phyloP scores from a whole-genome alignment of 2,113 vertebrate species.

The Passer montanus region DNA sequence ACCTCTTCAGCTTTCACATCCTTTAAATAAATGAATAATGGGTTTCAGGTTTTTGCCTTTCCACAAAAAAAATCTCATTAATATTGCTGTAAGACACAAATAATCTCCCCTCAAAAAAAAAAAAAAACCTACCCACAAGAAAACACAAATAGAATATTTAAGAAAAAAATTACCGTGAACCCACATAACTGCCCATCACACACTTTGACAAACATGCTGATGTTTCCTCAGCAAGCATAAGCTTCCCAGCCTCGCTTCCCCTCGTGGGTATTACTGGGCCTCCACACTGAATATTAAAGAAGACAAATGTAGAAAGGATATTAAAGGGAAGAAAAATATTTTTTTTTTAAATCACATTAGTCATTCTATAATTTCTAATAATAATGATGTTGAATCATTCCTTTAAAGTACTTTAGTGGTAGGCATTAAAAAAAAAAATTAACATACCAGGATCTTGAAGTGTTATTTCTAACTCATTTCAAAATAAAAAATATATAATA shows the following conservation, averaged over 20 bases:
- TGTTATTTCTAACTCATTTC: not conserved
- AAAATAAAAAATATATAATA: not conserved
- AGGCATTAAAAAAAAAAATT: not conserved
- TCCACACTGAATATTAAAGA: conserved; percentile 25
- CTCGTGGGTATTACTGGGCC: not conserved
- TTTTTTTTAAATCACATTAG: not conserved
- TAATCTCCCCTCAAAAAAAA: not conserved
- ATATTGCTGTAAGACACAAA: not conserved
- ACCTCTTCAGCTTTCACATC: not conserved
- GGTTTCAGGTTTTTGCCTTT: not conserved
- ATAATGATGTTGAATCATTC: conserved; percentile 44
- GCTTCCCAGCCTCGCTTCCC: not conserved
- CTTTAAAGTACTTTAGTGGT: not conserved
- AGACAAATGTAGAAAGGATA: not conserved
- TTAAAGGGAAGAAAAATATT: not conserved
- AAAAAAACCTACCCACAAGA: not conserved
- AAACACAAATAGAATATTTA: not conserved
- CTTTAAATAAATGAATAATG: not conserved
- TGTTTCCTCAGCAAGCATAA: not conserved
- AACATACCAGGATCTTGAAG: not conserved
- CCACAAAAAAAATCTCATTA: not conserved
- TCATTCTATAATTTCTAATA: conserved; percentile 47
- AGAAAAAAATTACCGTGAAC: not conserved
- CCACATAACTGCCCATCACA: not conserved
- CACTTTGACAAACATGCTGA: not conserved